These are phyloP conservation scores for Aelia acuminata DNA, from an alignment of 2,888 invertebrate genomes.

Conservation along the genomic window DNA sequence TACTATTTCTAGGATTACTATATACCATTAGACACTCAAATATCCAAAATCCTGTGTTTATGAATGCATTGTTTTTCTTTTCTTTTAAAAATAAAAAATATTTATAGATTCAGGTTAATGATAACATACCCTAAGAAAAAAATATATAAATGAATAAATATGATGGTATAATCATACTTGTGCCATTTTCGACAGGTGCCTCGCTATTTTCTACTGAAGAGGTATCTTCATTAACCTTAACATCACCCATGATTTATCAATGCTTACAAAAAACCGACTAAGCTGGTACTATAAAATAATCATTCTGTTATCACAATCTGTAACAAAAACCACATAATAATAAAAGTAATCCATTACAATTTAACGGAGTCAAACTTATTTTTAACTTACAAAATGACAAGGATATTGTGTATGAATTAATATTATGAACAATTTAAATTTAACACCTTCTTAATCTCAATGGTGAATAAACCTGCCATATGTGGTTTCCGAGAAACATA, in stretches of 20 bases:
- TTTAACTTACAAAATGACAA: neutral
- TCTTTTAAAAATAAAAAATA: neutral
- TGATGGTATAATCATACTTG: neutral
- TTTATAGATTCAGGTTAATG: neutral
- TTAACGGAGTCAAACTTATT: neutral
- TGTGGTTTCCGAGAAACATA: conserved; percentile 46
- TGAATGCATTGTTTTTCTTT: neutral
- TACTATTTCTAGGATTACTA: neutral
- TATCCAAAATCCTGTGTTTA: neutral
- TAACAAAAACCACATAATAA: neutral
- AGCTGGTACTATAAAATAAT: conserved; percentile 22
- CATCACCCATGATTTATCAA: neutral
- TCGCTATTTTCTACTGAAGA: conserved; percentile 8
- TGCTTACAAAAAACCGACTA: neutral
- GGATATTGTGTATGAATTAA: neutral
- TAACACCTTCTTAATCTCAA: neutral
- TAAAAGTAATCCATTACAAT: neutral
- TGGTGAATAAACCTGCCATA: conserved; percentile 11
- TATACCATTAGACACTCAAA: neutral
- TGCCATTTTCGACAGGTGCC: neutral
- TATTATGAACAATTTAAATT: neutral
- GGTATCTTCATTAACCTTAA: conserved; percentile 14
- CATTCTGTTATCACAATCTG: conserved; percentile 34
- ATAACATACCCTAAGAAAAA: neutral
- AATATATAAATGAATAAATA: neutral